Evolutionary conservation across 1,140 invertebrate species (phyloP), one percentile per base, ranked within the genome.

Genomic region (Tetramorium parvispinum): DNA sequence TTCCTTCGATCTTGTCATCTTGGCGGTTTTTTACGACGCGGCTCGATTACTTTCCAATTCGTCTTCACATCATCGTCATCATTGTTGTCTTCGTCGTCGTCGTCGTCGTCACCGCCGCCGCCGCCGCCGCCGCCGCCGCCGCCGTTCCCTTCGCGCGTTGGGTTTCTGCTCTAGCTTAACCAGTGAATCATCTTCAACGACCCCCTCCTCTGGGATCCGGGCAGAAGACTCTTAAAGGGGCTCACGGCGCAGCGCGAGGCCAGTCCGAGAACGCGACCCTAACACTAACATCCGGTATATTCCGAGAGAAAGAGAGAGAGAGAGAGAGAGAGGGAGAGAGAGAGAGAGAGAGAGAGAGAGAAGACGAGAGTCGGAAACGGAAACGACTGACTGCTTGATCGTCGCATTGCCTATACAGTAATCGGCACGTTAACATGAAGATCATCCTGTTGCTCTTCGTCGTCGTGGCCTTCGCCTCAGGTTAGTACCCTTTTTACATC

Each of bases 241-340:
- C 93, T 90, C 92, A 91, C 94, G 89, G 92, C 91, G 92, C 92
- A 90, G 89, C 92, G 94, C 93, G 92, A 93, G 91, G 93, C 94
- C 94, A 95, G 94, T 95, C 91, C 92, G 93, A 95, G 94, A 95
- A 95, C 93, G 94, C 94, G 93, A 94, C 92, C 93, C 94, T 93
- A 94, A 94, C 93, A 93, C 92, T 93, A 94, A 95, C 94, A 93
- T 95, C 94, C 94, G 94, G 93, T 93, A 88, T 92, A 91, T 91
- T 93, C 91, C 89, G 91, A 92, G 87, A 77, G 40, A 65, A 59
- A 78, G n/a, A 51, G 13, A 63, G 43, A 32, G 57, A 40, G 76
- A 73, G 63, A 55, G 65, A 63, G 32, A 73, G 10, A 27, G 18
- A 53, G 32, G 8, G 53, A 90, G 71, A 90, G 87, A 81, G 24